Percentiles rank a stretch among this genome's conserved stretches.
Conservation (phyloP, 2,888 invertebrate genomes). For the Pterostichus madidus region DNA sequence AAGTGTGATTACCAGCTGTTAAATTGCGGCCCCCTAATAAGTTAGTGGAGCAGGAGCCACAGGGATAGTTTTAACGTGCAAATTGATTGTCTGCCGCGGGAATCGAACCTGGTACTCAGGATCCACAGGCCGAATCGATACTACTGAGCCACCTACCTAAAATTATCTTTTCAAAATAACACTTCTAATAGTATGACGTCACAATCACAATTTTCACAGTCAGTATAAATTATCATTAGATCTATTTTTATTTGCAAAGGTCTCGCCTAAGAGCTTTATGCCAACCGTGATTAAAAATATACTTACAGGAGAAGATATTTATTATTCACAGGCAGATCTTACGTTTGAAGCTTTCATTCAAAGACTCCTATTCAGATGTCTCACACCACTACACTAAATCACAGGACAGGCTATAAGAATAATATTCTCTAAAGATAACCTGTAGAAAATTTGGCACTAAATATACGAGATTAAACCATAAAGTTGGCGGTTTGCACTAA, state of each 20-base stretch:
- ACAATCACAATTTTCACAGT: slow-evolving; percentile 21
- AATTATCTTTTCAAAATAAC: neutral
- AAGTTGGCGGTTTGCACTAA: slow-evolving; percentile 29
- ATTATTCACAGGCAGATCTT: slow-evolving; percentile 33
- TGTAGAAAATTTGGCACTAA: slow-evolving; percentile 43
- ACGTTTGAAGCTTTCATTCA: slow-evolving; percentile 54
- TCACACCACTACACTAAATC: slow-evolving; percentile 11
- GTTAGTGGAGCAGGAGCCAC: too few species aligned
- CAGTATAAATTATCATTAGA: slow-evolving; percentile 28
- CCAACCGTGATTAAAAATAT: slow-evolving; percentile 53
- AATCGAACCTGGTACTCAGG: too few species aligned
- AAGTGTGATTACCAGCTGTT: too few species aligned
- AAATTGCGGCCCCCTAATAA: too few species aligned
- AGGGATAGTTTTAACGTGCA: too few species aligned
- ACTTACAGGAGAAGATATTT: slow-evolving; percentile 52
- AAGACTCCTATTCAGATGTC: slow-evolving; percentile 21
- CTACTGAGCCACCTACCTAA: too few species aligned
- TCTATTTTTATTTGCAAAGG: slow-evolving; percentile 40
- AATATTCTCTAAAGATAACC: slow-evolving; percentile 54
- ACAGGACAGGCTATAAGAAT: slow-evolving; percentile 51
- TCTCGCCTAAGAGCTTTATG: slow-evolving; percentile 24
- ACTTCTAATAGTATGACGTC: neutral
- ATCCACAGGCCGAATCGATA: too few species aligned
- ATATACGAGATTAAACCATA: slow-evolving; percentile 30
- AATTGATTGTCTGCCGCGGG: too few species aligned